These are phyloP conservation scores for Cololabis saira DNA, from an alignment of 2,113 vertebrate species.

Conservation along the genomic window DNA sequence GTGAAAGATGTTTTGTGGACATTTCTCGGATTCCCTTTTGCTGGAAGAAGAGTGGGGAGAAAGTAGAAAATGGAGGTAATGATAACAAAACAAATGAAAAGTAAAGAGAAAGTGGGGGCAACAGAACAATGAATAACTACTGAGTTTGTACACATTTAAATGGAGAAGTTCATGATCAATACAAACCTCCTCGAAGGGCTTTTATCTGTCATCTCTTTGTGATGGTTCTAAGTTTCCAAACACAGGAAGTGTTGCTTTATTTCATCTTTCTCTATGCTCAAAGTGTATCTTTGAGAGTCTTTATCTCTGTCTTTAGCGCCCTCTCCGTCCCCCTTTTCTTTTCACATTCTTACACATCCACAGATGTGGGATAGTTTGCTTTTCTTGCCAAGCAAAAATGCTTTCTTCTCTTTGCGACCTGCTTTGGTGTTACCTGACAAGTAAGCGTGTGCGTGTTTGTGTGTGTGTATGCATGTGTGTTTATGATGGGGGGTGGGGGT, in stretches of 20 bases:
- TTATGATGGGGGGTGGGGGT: slow-evolving; percentile 9
- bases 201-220: slow-evolving; percentile 58
- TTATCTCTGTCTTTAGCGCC: background rate
- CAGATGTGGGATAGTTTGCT: slow-evolving; percentile 73
- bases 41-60: slow-evolving; percentile 37
- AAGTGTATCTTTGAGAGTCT: background rate
- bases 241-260: slow-evolving; percentile 60
- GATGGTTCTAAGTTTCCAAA: slow-evolving; percentile 58
- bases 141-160: slow-evolving; percentile 47
- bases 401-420: slow-evolving; percentile 72
- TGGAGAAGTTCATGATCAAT: slow-evolving; percentile 47
- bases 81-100: slow-evolving; percentile 2
- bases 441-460: slow-evolving; percentile 14
- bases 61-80: too few relatives aligned
- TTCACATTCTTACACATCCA: slow-evolving; percentile 38
- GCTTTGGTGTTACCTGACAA: slow-evolving; percentile 66
- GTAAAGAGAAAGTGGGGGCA: slow-evolving; percentile 16
- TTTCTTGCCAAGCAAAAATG: slow-evolving; percentile 75
- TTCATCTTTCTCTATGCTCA: slow-evolving; percentile 49
- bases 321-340: slow-evolving; percentile 1
- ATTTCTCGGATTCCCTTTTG: slow-evolving; percentile 68
- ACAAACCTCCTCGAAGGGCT: slow-evolving; percentile 22
- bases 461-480: slow-evolving; percentile 13
- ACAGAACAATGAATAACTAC: slow-evolving; percentile 34
- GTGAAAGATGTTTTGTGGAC: slow-evolving; percentile 77